Percentiles rank a stretch among this genome's conserved stretches.
phyloP scores from a whole-genome alignment of 2,888 invertebrate genomes.

The Proisotoma minuta region DNA sequence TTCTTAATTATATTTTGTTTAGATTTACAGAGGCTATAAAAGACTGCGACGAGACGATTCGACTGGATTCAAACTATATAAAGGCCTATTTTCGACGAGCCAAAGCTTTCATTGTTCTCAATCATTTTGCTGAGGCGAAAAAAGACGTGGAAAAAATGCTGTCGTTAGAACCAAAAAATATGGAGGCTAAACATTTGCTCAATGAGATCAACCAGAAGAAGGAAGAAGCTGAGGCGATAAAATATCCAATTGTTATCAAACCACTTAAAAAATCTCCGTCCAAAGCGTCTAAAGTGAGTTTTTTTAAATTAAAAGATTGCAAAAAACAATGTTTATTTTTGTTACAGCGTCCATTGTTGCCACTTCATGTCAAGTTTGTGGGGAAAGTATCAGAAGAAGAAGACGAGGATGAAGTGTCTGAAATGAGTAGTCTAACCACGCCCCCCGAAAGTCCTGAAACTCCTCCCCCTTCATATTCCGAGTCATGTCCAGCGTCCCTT shows the following conservation, averaged over 20 bases:
- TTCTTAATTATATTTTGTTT: background rate
- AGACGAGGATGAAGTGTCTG: slow-evolving; percentile 14
- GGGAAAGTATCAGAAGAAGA: slow-evolving; percentile 18
- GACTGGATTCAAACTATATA: slow-evolving; percentile 70
- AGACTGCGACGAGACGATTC: slow-evolving; percentile 76
- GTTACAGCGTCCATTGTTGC: slow-evolving; percentile 33
- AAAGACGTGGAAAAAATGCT: slow-evolving; percentile 31
- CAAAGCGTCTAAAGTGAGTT: slow-evolving; percentile 2
- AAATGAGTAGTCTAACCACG: slow-evolving; percentile 17
- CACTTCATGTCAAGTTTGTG: slow-evolving; percentile 38
- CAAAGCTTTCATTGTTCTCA: slow-evolving; percentile 54
- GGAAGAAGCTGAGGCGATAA: no score
- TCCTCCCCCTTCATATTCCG: no score
- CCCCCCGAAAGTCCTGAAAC: slow-evolving; percentile 20
- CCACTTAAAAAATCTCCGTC: slow-evolving; percentile 37
- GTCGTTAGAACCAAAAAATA: slow-evolving; percentile 34
- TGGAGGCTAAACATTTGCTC: slow-evolving; percentile 29
- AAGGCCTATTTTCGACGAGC: slow-evolving; percentile 82
- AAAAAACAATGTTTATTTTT: no score
- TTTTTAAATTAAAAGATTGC: no score
- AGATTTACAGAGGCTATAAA: slow-evolving; percentile 63
- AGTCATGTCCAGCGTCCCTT: background rate
- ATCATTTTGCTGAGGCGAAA: slow-evolving; percentile 14
- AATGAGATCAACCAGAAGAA: slow-evolving; percentile 24
- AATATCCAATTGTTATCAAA: slow-evolving; percentile 35